These are phyloP conservation scores for Patella caerulea DNA, from an alignment of 2,888 invertebrate species.

Conservation along the genomic window DNA sequence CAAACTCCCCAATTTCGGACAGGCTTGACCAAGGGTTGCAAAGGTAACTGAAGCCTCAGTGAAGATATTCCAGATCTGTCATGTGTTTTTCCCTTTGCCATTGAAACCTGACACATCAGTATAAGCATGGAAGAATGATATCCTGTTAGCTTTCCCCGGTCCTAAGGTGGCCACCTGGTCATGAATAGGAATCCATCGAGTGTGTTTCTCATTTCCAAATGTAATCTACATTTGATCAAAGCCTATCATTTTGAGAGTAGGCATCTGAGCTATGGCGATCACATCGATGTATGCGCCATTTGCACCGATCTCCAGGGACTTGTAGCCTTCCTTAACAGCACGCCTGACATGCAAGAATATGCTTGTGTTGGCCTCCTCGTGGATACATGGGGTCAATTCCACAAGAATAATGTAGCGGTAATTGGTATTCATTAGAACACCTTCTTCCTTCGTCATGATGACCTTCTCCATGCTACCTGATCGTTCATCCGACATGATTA, in stretches of 20 bases:
- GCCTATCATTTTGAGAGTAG: too few relatives aligned
- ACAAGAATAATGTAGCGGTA: too few relatives aligned
- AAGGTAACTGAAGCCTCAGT: background rate
- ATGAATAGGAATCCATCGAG: too few relatives aligned
- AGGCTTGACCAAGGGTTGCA: conserved; percentile 14
- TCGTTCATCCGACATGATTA: background rate
- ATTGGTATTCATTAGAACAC: too few relatives aligned
- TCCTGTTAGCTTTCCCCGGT: too few relatives aligned
- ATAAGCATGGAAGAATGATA: too few relatives aligned
- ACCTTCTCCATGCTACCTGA: background rate
- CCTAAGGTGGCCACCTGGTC: too few relatives aligned
- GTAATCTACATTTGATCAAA: too few relatives aligned
- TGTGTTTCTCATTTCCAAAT: conserved; percentile 16
- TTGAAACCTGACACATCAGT: too few relatives aligned
- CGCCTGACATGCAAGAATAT: conserved; percentile 27
- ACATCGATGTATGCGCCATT: conserved; percentile 38
- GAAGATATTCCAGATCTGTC: conserved; percentile 14
- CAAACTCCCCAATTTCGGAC: background rate
- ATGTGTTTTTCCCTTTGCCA: background rate
- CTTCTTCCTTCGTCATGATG: too few relatives aligned
- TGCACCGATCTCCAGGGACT: conserved; percentile 25
- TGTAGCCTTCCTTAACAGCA: conserved; percentile 19
- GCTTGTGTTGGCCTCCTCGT: too few relatives aligned
- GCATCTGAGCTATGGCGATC: conserved; percentile 26
- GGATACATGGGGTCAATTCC: background rate